Evolutionary conservation across 1,140 invertebrate genomes (phyloP).

Genomic region (Nylanderia fulva): DNA sequence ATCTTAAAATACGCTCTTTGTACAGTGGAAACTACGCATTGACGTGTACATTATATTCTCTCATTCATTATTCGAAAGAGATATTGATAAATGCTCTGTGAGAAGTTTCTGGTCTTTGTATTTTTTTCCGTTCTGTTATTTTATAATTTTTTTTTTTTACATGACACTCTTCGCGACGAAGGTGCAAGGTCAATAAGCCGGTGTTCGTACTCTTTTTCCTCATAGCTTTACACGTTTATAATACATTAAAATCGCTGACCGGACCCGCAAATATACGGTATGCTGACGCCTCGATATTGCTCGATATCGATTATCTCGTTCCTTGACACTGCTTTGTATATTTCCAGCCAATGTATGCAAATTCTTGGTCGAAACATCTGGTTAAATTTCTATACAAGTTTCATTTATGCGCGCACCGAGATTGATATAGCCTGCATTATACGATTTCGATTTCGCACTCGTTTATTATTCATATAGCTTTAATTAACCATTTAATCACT

Average conservation of each 20-base stretch:
- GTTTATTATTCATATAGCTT: conserved; percentile 34
- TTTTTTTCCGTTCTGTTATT: too few relatives aligned
- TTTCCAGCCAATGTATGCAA: conserved; percentile 31
- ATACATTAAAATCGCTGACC: not conserved
- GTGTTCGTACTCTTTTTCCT: too few relatives aligned
- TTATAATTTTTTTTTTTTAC: not conserved
- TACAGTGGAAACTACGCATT: not conserved
- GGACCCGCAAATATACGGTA: not conserved
- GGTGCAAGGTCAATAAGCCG: not conserved
- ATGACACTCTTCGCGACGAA: not conserved
- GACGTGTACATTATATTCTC: not conserved
- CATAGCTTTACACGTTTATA: conserved; percentile 1
- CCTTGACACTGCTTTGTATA: conserved; percentile 13
- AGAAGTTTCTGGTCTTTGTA: not conserved
- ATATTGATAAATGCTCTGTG: not conserved
- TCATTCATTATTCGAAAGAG: not conserved
- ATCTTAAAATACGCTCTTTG: not conserved
- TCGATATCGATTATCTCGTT: conserved; percentile 25
- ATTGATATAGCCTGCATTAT: not conserved
- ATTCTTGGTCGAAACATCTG: not conserved
- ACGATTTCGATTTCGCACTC: conserved; percentile 19
- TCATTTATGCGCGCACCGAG: not conserved
- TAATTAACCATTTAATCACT: conserved; percentile 26
- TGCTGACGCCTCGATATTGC: not conserved
- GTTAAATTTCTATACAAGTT: not conserved